phyloP scores from a whole-genome alignment of 1,140 invertebrate genomes.

The Zaprionus gabonicus region DNA sequence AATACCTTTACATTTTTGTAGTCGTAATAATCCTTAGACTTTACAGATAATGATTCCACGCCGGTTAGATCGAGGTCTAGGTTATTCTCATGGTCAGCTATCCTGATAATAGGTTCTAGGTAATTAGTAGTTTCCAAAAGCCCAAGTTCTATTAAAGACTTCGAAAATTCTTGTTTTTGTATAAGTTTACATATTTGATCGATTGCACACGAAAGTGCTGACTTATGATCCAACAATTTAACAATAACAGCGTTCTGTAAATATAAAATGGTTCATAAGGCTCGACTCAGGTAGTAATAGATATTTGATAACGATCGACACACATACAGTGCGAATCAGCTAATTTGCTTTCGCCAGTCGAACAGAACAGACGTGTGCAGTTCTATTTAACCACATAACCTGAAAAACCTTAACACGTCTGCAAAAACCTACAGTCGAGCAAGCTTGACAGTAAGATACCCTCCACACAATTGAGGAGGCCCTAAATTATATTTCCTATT shows the following conservation, averaged over 20 bases:
- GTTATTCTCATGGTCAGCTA: slow-evolving; percentile 68
- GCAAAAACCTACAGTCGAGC: no score
- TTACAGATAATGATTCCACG: slow-evolving; percentile 36
- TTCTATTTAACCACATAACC: no score
- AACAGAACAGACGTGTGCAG: no score
- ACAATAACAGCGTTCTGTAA: slow-evolving; percentile 86
- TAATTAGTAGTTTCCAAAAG: slow-evolving; percentile 84
- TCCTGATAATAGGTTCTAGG: slow-evolving; percentile 51
- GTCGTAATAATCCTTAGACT: slow-evolving; percentile 59
- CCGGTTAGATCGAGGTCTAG: slow-evolving; percentile 41
- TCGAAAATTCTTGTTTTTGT: slow-evolving; percentile 87
- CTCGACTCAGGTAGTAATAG: no score
- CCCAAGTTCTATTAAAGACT: slow-evolving; percentile 86
- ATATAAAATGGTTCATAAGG: not conserved
- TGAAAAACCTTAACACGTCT: no score
- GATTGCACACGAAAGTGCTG: slow-evolving; percentile 84
- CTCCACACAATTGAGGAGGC: no score
- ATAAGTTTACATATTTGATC: slow-evolving; percentile 86
- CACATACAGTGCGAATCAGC: no score
- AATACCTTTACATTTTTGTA: slow-evolving; percentile 79
- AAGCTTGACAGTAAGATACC: no score
- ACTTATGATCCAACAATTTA: slow-evolving; percentile 85
- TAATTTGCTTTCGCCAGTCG: no score
- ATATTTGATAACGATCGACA: no score
- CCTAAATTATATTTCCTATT: no score